Conservation (phyloP, 1,140 invertebrate species). For the Stenopsyche tienmushanensis region DNA sequence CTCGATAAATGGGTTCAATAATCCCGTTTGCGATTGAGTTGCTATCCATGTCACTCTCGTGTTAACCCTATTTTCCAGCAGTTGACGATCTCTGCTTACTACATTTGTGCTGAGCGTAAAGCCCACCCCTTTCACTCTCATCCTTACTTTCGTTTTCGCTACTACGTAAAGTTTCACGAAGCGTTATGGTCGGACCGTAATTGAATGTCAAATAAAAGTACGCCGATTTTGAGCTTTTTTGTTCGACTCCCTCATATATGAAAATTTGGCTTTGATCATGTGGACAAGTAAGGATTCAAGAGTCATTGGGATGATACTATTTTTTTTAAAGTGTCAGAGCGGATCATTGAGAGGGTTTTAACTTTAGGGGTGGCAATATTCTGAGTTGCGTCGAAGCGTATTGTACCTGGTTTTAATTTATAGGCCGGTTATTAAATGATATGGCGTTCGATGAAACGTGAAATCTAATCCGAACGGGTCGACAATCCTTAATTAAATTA, state of each 20-base stretch:
- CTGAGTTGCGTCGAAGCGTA: too few species aligned
- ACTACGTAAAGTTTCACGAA: constrained; percentile 13
- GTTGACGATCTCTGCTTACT: neutral
- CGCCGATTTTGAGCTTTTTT: neutral
- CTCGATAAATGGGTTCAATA: too few species aligned
- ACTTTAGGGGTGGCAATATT: too few species aligned
- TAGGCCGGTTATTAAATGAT: neutral
- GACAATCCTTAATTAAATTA: neutral
- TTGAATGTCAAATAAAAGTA: constrained; percentile 26
- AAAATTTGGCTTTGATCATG: too few species aligned
- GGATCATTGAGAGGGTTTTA: too few species aligned
- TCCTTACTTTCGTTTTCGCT: constrained; percentile 21
- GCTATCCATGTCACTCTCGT: too few species aligned
- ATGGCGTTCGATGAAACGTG: neutral
- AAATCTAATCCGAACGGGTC: neutral
- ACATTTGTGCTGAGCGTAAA: neutral
- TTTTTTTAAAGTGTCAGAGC: too few species aligned
- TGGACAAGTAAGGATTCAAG: too few species aligned
- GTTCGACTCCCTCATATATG: too few species aligned
- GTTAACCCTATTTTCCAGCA: too few species aligned
- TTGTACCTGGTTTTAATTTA: constrained; percentile 2
- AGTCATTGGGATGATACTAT: too few species aligned
- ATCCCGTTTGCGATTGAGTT: too few species aligned
- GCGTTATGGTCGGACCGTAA: constrained; percentile 32
- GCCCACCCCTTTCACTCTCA: constrained; percentile 2